Conservation (phyloP, 1,140 invertebrate genomes). For the Muscidifurax raptorellus region DNA sequence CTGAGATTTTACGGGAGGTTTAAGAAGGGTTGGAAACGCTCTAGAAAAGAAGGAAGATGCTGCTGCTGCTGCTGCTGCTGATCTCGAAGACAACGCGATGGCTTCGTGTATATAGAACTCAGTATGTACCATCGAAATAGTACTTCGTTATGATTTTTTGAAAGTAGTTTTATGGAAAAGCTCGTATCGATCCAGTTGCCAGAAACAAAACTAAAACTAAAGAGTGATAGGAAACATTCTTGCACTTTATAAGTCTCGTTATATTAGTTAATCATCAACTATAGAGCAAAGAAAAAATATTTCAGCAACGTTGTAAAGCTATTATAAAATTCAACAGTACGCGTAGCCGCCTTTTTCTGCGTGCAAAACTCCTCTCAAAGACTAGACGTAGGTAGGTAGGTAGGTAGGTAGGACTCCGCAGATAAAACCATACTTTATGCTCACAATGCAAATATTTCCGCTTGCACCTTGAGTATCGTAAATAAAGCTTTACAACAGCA, state of each 20-base stretch:
- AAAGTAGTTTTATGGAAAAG: not conserved
- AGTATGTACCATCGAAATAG: too few species aligned
- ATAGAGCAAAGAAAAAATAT: not conserved
- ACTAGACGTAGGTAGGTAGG: not conserved
- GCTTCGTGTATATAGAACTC: not conserved
- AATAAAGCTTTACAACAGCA: conserved; percentile 34
- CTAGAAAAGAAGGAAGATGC: not conserved
- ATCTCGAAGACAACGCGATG: not conserved
- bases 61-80: not conserved
- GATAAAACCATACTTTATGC: conserved; percentile 1
- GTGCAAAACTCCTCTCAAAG: not conserved
- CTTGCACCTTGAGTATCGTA: conserved; percentile 17
- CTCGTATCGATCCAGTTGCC: too few species aligned
- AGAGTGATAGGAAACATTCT: too few species aligned
- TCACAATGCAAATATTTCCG: conserved; percentile 12
- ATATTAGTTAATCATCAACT: too few species aligned
- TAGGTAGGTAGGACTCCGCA: not conserved
- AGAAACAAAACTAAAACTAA: too few species aligned
- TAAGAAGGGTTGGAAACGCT: not conserved
- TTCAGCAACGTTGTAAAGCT: not conserved
- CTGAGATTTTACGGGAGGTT: not conserved
- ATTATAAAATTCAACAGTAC: not conserved
- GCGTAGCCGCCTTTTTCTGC: not conserved
- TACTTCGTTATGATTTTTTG: not conserved
- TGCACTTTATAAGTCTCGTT: too few species aligned